A percentile compares a stretch with the other conserved stretches of the same genome.
Evolutionary conservation across 1,140 invertebrate species (phyloP).

Genomic region (Ceratosolen fusciceps): DNA sequence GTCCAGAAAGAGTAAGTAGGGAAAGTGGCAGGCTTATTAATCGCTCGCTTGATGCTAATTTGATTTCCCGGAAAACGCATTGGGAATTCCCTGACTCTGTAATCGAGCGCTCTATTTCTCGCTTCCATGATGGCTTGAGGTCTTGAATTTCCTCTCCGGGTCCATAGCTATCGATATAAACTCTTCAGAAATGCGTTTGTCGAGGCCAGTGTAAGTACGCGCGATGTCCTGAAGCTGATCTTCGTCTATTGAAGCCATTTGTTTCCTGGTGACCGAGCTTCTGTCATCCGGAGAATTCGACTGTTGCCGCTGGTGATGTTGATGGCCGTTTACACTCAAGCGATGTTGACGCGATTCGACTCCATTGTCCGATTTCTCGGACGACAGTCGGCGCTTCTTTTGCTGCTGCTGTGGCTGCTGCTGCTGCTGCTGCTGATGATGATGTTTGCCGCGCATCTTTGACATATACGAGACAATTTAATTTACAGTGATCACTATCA

Average conservation of each 20-base stretch:
- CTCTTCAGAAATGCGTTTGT: conserved; percentile 74
- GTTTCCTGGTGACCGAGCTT: conserved; percentile 35
- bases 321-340: not conserved
- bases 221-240: conserved; percentile 68
- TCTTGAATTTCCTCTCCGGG: conserved; percentile 66
- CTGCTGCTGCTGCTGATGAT: conserved; percentile 62
- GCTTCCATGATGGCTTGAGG: conserved; percentile 66
- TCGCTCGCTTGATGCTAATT: too few species aligned
- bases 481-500: too few species aligned
- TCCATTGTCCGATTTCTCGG: conserved; percentile 54
- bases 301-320: conserved; percentile 18
- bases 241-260: conserved; percentile 61
- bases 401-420: conserved; percentile 61
- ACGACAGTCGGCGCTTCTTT: conserved; percentile 41
- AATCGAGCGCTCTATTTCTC: conserved; percentile 56
- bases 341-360: not conserved
- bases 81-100: too few species aligned
- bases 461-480: conserved; percentile 2
- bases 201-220: conserved; percentile 74
- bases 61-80: too few species aligned
- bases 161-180: conserved; percentile 75
- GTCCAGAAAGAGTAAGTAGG: too few species aligned
- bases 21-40: too few species aligned
- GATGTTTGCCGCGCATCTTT: conserved; percentile 59
- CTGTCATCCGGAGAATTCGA: conserved; percentile 52